Percentiles rank a stretch among this genome's conserved stretches.
Evolutionary conservation across 2,113 vertebrate genomes (phyloP).

Genomic region (Zosterops lateralis): DNA sequence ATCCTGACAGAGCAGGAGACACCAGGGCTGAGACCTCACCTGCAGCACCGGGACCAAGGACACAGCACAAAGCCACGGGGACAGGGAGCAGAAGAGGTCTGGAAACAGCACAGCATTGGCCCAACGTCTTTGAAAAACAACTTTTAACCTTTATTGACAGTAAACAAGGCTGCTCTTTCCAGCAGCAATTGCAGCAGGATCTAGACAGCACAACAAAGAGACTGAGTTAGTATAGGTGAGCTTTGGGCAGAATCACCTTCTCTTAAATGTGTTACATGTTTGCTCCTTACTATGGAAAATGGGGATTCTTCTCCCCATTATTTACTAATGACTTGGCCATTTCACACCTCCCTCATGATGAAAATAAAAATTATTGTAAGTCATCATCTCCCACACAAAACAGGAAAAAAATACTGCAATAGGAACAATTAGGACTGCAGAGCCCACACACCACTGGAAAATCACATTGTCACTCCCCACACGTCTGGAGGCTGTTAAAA

Average conservation of each 20-base stretch:
- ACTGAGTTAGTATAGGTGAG: background rate
- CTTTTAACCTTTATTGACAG: slow-evolving; percentile 13
- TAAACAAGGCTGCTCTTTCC: background rate
- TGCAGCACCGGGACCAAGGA: background rate
- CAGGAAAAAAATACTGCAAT: background rate
- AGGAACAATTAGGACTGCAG: background rate
- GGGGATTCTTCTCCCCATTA: background rate
- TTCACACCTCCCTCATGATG: background rate
- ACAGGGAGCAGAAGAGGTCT: accelerated
- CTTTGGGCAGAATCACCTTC: background rate
- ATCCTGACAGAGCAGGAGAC: background rate
- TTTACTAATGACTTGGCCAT: background rate
- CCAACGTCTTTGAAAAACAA: background rate
- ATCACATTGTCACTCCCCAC: background rate
- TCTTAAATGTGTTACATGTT: background rate
- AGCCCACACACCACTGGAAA: background rate
- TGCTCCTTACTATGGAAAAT: background rate
- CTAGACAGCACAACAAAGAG: background rate
- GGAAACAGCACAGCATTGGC: background rate
- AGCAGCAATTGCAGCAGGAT: background rate
- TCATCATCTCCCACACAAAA: background rate
- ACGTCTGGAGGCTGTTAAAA: background rate
- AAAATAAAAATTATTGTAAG: background rate
- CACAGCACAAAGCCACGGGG: accelerated
- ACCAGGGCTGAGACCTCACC: background rate